Percentiles rank a stretch among this genome's conserved stretches.
Conservation (phyloP, 1,140 invertebrate genomes). For the Anagrus nilaparvatae region DNA sequence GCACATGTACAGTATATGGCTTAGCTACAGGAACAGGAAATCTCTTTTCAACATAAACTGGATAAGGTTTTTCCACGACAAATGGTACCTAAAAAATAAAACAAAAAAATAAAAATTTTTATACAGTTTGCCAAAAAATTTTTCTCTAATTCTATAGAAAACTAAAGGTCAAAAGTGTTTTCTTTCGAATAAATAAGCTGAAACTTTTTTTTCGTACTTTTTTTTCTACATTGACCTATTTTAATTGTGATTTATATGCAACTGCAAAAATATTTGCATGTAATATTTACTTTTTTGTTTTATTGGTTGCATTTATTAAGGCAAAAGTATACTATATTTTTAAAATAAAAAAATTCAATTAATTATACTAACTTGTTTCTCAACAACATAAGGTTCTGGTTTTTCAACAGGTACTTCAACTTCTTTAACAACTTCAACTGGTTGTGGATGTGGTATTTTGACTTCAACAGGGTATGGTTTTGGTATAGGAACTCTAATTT, state of each 20-base stretch:
- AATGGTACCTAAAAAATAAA: conserved; percentile 49
- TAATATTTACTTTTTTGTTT: too few species aligned
- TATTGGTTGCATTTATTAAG: too few species aligned
- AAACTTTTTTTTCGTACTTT: too few species aligned
- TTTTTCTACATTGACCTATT: too few species aligned
- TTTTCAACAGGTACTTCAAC: conserved; percentile 54
- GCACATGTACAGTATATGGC: conserved; percentile 66
- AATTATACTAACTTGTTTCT: conserved; percentile 44
- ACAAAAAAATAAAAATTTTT: conserved; percentile 10
- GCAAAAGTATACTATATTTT: too few species aligned
- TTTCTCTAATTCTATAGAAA: neutral
- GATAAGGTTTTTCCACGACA: conserved; percentile 66
- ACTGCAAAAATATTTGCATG: too few species aligned
- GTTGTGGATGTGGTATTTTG: conserved; percentile 60
- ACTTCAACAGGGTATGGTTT: conserved; percentile 65
- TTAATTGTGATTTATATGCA: too few species aligned
- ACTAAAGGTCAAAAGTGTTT: too few species aligned
- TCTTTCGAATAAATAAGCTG: too few species aligned
- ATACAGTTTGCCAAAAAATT: neutral
- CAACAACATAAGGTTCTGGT: conserved; percentile 61
- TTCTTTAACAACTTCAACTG: conserved; percentile 63
- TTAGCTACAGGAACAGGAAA: conserved; percentile 43
- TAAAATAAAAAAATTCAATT: neutral
- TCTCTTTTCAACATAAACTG: conserved; percentile 41
- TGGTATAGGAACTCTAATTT: conserved; percentile 61